These are phyloP conservation scores for Drosophila vallismaia DNA, from an alignment of 2,888 invertebrate genomes.

Conservation along the genomic window DNA sequence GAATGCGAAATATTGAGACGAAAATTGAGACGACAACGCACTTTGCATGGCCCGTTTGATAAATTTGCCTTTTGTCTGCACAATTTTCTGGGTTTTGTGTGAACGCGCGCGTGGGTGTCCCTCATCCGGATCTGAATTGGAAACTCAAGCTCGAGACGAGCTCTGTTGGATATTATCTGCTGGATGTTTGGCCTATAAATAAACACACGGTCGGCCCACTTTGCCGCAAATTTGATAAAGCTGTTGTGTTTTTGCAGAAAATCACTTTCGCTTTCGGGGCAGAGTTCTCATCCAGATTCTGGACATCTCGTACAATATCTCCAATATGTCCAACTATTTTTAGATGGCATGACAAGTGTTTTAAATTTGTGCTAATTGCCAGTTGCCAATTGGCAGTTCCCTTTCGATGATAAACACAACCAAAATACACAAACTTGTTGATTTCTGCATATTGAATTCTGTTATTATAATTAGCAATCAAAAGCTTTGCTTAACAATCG, in stretches of 20 bases:
- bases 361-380: conserved; percentile 31
- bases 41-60: conserved; percentile 31
- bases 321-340: conserved; percentile 14
- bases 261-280: conserved; percentile 26
- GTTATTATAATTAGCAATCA: conserved; percentile 1
- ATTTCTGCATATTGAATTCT: conserved; percentile 2
- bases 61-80: conserved; percentile 70
- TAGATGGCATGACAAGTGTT: conserved; percentile 22
- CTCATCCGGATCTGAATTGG: conserved; percentile 54
- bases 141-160: conserved; percentile 24
- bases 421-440: neutral
- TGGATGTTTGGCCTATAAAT: conserved; percentile 55
- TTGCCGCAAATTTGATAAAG: conserved; percentile 46
- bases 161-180: conserved; percentile 42
- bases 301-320: no score
- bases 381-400: conserved; percentile 4
- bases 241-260: conserved; percentile 24
- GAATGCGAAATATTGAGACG: conserved; percentile 65
- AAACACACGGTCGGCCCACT: conserved; percentile 20
- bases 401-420: neutral
- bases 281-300: neutral
- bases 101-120: conserved; percentile 13
- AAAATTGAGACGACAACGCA: conserved; percentile 57
- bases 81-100: neutral
- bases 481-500: conserved; percentile 8